Base-by-base conservation (phyloP, 2,113 vertebrate species). In the Xiphias gladius region DNA sequence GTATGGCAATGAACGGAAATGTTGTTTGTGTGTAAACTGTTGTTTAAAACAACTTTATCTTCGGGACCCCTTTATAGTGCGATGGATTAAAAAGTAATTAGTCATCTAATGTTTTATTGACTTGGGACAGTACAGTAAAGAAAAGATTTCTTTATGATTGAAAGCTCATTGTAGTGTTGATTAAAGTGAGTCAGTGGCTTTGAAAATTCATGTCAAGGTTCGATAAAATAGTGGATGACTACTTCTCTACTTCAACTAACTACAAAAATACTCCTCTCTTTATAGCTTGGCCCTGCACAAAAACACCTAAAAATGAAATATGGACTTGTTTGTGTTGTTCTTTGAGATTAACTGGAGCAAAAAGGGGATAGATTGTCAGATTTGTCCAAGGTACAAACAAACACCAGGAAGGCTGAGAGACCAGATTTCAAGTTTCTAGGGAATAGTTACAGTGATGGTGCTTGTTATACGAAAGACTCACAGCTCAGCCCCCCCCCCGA, bases 1-100 rank as follows among this genome's bases (percentile, higher is more conserved):
- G 98, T 99, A 99, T 98, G 88, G 77, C 73, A 89, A 91, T 86
- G 70, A 92, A 83, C 86, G 73, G 92, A 94, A 88, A 46, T 88
- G 73, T 93, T 90, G 76, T 91, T 79, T 94, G 90, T 90, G 89
- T 94, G 89, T 96, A 84, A 89, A 87, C 90, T 87, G 86, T 88
- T 84, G 86, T 93, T 79, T 86, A 90, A 90, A 92, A 91, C 88
- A 80, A 76, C 92, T 94, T 94, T 91, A 92, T 93, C 91, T 88
- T 82, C 48, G 73, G 77, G 88, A 83, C 86, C 90, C 91, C 90
- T 88, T 82, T 81, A 82, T 67, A 80, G 68, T 85, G 62, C 30
- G 79, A 89, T 59, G 70, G 83, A 46, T 85, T 73, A 12, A 62
- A 74, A 32, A 62, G 26, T 39, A 80, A 79, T 41, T 69, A 92